A percentile compares a stretch with the other conserved stretches of the same genome.
phyloP scores from a whole-genome alignment of 2,888 invertebrate species.

The Tenthredo mesomela region DNA sequence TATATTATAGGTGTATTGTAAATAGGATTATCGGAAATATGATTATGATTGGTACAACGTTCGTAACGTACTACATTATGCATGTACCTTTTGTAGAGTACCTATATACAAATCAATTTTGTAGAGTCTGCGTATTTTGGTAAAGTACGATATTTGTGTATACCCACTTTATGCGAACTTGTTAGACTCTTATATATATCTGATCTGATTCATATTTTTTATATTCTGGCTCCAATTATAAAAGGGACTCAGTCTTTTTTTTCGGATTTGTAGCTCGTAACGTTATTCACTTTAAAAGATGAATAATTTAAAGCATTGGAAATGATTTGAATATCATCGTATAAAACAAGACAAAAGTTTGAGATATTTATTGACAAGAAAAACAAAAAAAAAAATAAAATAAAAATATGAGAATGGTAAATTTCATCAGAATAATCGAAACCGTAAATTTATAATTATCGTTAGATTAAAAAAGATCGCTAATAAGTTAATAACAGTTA shows the following conservation, averaged over 20 bases:
- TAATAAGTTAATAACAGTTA: neutral
- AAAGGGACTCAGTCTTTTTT: neutral
- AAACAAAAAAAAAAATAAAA: neutral
- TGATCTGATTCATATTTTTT: neutral
- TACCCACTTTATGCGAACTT: neutral
- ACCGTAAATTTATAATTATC: neutral
- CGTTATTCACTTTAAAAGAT: neutral
- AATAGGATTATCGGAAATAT: neutral
- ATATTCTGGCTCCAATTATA: neutral
- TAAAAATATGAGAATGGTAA: neutral
- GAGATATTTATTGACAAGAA: neutral
- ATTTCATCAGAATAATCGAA: neutral
- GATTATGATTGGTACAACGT: neutral
- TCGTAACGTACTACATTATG: neutral
- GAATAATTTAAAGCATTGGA: no score
- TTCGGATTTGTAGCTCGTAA: neutral
- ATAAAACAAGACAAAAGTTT: neutral
- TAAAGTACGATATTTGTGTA: neutral
- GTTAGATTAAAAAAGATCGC: neutral
- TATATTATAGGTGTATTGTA: neutral
- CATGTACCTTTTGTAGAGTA: neutral
- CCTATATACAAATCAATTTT: constrained; percentile 46
- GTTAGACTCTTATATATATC: neutral
- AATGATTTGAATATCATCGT: neutral
- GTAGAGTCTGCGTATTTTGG: constrained; percentile 48